Conservation (phyloP, 1,140 invertebrate species). For the Araneus ventricosus region DNA sequence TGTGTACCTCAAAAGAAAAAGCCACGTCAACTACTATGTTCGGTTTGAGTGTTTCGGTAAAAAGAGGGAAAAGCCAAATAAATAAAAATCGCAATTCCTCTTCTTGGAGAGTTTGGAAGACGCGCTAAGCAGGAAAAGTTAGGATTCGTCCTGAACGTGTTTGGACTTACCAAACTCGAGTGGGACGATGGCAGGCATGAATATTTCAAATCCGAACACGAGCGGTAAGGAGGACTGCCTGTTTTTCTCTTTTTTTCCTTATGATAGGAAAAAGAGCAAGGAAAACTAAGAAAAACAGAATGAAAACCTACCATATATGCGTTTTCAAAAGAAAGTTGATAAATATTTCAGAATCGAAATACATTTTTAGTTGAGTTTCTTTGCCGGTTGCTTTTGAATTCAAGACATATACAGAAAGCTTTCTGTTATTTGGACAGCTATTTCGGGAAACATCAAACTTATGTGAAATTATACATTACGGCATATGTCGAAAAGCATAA, state of each 20-base stretch:
- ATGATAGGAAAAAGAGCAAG: not conserved
- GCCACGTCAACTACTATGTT: too few relatives aligned
- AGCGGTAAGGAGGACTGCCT: not conserved
- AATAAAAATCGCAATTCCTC: not conserved
- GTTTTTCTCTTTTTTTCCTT: not conserved
- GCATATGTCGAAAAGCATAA: too few relatives aligned
- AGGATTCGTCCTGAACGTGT: conserved; percentile 25
- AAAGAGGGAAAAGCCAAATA: too few relatives aligned
- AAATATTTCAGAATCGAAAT: conserved; percentile 48
- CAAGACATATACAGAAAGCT: not conserved
- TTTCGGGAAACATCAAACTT: too few relatives aligned
- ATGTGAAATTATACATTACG: too few relatives aligned
- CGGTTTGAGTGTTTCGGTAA: not conserved
- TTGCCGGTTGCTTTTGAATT: not conserved
- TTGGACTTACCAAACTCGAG: conserved; percentile 13
- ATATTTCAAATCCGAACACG: conserved; percentile 43
- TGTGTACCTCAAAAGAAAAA: too few relatives aligned
- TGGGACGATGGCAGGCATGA: not conserved
- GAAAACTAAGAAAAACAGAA: not conserved
- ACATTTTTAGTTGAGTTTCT: not conserved
- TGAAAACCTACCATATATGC: not conserved
- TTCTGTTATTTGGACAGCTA: too few relatives aligned
- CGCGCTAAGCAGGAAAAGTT: conserved; percentile 41
- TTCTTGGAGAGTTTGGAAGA: not conserved
- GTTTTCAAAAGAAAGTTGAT: conserved; percentile 11